A percentile compares a stretch with the other conserved stretches of the same genome.
Conservation (phyloP, 1,140 invertebrate species). For the Drosophila saltans region DNA sequence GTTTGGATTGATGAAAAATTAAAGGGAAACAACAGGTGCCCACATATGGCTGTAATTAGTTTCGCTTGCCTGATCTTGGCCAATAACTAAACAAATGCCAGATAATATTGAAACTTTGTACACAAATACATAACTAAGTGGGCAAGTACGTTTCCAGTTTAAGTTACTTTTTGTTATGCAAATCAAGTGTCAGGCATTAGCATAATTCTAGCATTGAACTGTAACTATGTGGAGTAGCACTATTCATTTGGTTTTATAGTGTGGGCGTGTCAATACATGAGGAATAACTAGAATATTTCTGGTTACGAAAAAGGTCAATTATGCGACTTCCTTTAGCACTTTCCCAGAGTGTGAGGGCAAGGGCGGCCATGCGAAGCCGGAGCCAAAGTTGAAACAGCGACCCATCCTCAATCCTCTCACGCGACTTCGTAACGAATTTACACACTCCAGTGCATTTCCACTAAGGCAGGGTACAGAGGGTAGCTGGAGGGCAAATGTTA, state of each 20-base stretch:
- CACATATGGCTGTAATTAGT: conserved; percentile 63
- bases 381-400: conserved; percentile 36
- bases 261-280: conserved; percentile 52
- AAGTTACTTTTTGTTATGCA: conserved; percentile 64
- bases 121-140: conserved; percentile 1
- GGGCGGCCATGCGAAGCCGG: conserved; percentile 23
- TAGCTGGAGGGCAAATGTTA: conserved; percentile 16
- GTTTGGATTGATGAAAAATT: conserved; percentile 42
- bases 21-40: conserved; percentile 42
- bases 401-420: conserved; percentile 56
- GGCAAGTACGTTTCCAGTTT: conserved; percentile 20
- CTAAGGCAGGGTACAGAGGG: background rate
- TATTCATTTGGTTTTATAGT: conserved; percentile 2
- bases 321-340: conserved; percentile 62
- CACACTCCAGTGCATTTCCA: conserved; percentile 72
- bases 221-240: conserved; percentile 18
- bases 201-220: conserved; percentile 52
- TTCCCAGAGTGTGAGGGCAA: conserved; percentile 50
- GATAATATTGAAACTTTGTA: conserved; percentile 41
- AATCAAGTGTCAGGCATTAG: conserved; percentile 60
- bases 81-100: conserved; percentile 45
- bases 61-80: conserved; percentile 41
- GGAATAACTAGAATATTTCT: conserved; percentile 19
- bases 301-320: conserved; percentile 70
- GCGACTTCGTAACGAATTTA: conserved; percentile 46